A percentile compares a stretch with the other conserved stretches of the same genome.
phyloP scores from a whole-genome alignment of 2,888 invertebrate genomes.

The Leucophenga montana region DNA sequence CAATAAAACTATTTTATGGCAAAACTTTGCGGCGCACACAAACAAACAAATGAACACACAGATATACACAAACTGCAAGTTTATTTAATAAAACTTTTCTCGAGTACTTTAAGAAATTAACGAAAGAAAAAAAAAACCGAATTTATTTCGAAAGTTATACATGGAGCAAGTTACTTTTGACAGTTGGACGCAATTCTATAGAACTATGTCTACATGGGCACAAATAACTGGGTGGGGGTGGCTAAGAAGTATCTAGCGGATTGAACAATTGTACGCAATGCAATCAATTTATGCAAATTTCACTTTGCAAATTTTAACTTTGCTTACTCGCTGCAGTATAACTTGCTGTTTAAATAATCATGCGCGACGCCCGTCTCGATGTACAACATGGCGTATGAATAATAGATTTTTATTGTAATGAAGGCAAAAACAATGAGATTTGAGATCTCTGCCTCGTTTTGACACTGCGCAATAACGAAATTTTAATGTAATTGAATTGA shows the following conservation, averaged over 20 bases:
- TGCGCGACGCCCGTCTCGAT: slow-evolving; percentile 30
- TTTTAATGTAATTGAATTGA: slow-evolving; percentile 22
- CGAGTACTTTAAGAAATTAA: slow-evolving; percentile 51
- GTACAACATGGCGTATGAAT: slow-evolving; percentile 23
- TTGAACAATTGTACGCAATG: slow-evolving; percentile 34
- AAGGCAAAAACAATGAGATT: slow-evolving; percentile 7
- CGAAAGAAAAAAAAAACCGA: slow-evolving; percentile 9
- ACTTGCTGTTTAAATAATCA: slow-evolving; percentile 58
- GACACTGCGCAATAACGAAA: slow-evolving; percentile 6
- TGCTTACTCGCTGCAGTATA: slow-evolving; percentile 21
- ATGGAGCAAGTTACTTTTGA: slow-evolving; percentile 12
- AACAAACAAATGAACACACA: slow-evolving; percentile 4
- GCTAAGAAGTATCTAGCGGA: neutral
- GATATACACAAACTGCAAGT: slow-evolving; percentile 36
- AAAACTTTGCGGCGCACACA: slow-evolving; percentile 43
- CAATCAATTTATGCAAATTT: slow-evolving; percentile 62
- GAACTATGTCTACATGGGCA: neutral
- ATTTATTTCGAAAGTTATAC: slow-evolving; percentile 16
- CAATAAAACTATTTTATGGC: slow-evolving; percentile 63
- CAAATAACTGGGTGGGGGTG: neutral
- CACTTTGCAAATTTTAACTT: slow-evolving; percentile 9
- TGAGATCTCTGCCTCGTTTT: neutral
- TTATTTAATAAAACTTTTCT: slow-evolving; percentile 56
- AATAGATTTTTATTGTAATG: slow-evolving; percentile 27
- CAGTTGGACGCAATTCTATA: neutral